These are phyloP conservation scores for Enteromius argenteus DNA, from an alignment of 2,797 vertebrate species.

Conservation along the genomic window DNA sequence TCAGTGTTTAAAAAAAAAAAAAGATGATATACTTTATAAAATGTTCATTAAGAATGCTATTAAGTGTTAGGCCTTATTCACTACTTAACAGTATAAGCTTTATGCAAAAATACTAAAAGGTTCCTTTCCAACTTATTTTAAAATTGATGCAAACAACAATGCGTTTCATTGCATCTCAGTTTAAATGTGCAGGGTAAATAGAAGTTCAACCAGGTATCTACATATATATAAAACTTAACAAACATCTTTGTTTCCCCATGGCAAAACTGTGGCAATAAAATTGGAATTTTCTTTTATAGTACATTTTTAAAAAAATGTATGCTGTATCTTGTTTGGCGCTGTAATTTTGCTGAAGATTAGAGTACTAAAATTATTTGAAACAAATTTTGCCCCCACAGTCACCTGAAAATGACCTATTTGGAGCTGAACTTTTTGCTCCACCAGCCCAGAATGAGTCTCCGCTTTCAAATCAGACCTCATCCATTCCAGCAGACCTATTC, in stretches of 20 bases:
- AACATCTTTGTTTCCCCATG: neutral
- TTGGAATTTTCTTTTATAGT: neutral
- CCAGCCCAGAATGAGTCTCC: conserved; percentile 65
- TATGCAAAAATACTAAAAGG: neutral
- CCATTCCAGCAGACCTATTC: conserved; percentile 80
- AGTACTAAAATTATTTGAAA: neutral
- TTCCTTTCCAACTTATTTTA: neutral
- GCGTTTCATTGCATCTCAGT: conserved; percentile 1
- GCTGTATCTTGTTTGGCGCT: neutral
- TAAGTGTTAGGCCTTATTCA: neutral
- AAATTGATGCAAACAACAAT: neutral
- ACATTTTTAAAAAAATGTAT: neutral
- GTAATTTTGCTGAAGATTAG: neutral
- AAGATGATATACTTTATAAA: neutral
- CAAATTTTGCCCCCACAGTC: conserved; percentile 70
- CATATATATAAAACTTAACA: neutral
- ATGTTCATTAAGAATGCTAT: neutral
- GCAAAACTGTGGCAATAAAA: neutral
- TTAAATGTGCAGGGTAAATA: conserved; percentile 29
- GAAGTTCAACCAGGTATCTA: conserved; percentile 48
- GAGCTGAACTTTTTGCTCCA: conserved; percentile 81
- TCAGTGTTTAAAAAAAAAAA: neutral
- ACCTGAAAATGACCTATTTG: conserved; percentile 82
- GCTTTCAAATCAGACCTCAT: conserved; percentile 63
- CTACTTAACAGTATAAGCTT: neutral